Evolutionary conservation across 2,888 invertebrate species (phyloP), one percentile per base, ranked within the genome.

Genomic region (Dioctria rufipes): DNA sequence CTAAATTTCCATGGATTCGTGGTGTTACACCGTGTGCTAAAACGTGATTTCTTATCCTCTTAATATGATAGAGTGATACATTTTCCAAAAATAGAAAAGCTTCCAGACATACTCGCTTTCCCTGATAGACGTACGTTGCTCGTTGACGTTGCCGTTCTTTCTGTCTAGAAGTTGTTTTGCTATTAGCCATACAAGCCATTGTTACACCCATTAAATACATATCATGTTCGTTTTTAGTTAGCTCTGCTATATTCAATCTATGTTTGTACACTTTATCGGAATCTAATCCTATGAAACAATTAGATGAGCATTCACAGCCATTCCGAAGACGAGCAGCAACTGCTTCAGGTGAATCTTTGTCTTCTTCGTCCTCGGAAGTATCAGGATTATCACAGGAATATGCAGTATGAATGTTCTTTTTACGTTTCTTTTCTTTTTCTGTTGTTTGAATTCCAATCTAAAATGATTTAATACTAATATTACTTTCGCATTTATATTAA

Each of bases 131-230:
- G 86, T 95, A 95, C 83, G 94, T 94, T 0, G 95, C 93, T 78
- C 94, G 89, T 78, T 94, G 89, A 86, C 95, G 91, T 88, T 93
- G 91, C 67, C 94, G 89, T 83, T 94, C 94, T 86, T 94, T 94
- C 84, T 94, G 93, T 39, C 94, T 89, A 0, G 93, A 93, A 0
- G 93, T 93, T 82, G 93, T 93, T 54, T 81, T 83, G 25, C 83
- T 82, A 87, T 95, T 94, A 0, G 94, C 93, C 83, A 95, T 89
- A 84, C 94, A 94, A 0, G 94, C 94, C 94, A 94, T 94, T 3
- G 94, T 94, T 46, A 95, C 93, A n/a, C 95, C 95, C 95, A 95
- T 95, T 85, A 95, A 89, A 86, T 95, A 95, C 95, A 95, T 95
- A 87, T 95, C 95, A 87, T 95, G 95, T 87, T 95, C 95, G 80